phyloP scores from a whole-genome alignment of 2,888 invertebrate species.

The Phlogophora meticulosa region DNA sequence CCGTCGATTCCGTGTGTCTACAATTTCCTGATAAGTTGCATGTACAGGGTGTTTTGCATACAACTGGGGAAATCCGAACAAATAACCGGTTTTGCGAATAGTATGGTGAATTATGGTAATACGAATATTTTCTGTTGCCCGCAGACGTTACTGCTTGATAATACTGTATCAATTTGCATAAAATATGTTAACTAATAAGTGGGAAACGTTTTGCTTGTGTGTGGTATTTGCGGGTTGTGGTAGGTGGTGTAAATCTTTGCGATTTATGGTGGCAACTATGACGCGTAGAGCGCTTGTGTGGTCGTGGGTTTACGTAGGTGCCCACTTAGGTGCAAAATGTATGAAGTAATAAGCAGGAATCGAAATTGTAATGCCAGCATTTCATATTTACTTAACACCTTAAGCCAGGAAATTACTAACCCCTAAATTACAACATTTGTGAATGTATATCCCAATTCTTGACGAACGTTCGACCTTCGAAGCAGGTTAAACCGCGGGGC shows the following conservation, averaged over 20 bases:
- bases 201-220: conserved; percentile 43
- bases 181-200: conserved; percentile 54
- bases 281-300: conserved; percentile 20
- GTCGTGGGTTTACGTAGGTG: conserved; percentile 9
- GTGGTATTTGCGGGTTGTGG: conserved; percentile 33
- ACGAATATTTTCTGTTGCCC: conserved; percentile 57
- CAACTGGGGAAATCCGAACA: conserved; percentile 53
- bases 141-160: conserved; percentile 42
- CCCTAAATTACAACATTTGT: too few relatives aligned
- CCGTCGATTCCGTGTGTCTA: conserved; percentile 35
- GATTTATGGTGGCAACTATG: conserved; percentile 40
- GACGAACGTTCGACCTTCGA: too few relatives aligned
- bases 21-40: conserved; percentile 48
- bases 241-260: conserved; percentile 34
- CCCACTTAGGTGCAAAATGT: background rate
- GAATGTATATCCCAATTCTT: too few relatives aligned
- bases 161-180: conserved; percentile 52
- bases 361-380: background rate
- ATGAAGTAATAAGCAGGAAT: background rate
- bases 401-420: background rate
- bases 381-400: background rate
- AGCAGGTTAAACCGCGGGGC: too few relatives aligned
- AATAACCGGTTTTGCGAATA: conserved; percentile 44
- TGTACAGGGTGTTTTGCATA: conserved; percentile 53
- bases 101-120: conserved; percentile 56